A percentile compares a stretch with the other conserved stretches of the same genome.
Conservation (phyloP, 2,888 invertebrate species). For the Drosophila merina region DNA sequence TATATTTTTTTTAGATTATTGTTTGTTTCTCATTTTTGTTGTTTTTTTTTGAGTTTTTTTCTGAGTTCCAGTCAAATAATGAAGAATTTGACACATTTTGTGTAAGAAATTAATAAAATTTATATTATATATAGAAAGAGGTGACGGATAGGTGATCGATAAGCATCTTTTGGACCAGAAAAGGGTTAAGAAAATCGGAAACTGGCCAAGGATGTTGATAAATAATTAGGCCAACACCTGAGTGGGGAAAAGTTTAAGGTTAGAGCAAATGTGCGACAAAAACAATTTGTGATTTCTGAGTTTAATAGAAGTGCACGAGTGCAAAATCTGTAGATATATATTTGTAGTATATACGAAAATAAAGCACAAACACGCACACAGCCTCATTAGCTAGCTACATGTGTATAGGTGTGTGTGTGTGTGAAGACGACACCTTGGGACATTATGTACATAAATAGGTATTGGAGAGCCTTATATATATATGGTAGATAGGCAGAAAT, state of each 20-base stretch:
- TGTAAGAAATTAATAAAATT: no score
- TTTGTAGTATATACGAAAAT: conserved; percentile 62
- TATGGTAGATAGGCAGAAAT: conserved; percentile 3
- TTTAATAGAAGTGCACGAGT: conserved; percentile 72
- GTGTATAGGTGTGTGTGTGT: conserved; percentile 34
- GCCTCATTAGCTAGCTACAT: not conserved
- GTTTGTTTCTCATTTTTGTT: no score
- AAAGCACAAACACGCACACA: conserved; percentile 45
- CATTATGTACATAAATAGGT: conserved; percentile 43
- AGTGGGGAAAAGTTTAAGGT: conserved; percentile 58
- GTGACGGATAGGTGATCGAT: no score
- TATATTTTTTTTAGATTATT: no score
- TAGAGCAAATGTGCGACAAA: conserved; percentile 15
- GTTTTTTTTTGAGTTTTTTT: no score
- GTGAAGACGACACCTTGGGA: conserved; percentile 62
- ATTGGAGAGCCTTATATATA: conserved; percentile 4
- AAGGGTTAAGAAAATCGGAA: conserved; percentile 12
- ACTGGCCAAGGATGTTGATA: conserved; percentile 12
- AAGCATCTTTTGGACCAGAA: not conserved
- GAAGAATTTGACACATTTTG: no score
- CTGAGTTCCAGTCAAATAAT: no score
- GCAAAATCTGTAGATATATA: conserved; percentile 61
- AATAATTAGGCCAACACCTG: conserved; percentile 37
- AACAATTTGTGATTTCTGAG: conserved; percentile 23
- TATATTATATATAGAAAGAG: no score